Percentiles rank a stretch among this genome's conserved stretches.
phyloP scores from a whole-genome alignment of 2,113 vertebrate species.

The Ovis aries region ARS-UI_Ramb_v3.0 NC_056071.1:65957501-65958000 shows the following conservation, averaged over 20 bases:
- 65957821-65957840: not conserved
- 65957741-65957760: not conserved
- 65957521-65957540: not conserved
- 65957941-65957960: not conserved
- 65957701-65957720: not conserved
- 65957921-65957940: not conserved
- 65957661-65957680: not conserved
- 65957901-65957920: not conserved
- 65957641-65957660: not conserved
- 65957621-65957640: not conserved
- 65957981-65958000: not conserved
- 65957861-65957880: not conserved
- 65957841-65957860: not conserved
- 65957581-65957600: not conserved
- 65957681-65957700: not conserved
- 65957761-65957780: not conserved
- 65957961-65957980: not conserved
- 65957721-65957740: not conserved
- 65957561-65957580: not conserved
- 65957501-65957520: not conserved
- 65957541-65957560: not conserved
- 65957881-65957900: accelerated
- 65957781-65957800: not conserved
- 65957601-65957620: not conserved
- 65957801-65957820: not conserved